Conservation (phyloP, 2,797 vertebrate species). For the Bradypus variegatus region DNA sequence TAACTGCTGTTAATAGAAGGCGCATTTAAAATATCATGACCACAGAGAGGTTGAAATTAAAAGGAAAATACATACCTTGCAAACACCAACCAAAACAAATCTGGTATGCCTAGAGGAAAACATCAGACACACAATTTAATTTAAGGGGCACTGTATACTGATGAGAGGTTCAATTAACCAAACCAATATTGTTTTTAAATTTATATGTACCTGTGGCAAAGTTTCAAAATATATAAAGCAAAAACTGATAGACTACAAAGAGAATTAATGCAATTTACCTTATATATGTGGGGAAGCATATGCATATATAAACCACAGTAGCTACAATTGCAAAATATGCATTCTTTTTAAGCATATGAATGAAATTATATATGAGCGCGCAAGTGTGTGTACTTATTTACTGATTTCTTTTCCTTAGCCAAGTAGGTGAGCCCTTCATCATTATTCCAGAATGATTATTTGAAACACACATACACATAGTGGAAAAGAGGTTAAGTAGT, state of each 20-base stretch:
- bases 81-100: constrained; percentile 15
- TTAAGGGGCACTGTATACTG: background rate
- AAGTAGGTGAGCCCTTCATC: background rate
- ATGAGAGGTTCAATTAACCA: background rate
- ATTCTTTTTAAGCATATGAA: constrained; percentile 23
- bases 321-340: background rate
- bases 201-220: background rate
- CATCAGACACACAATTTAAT: background rate
- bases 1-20: constrained; percentile 2
- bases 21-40: background rate
- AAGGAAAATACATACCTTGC: background rate
- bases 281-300: background rate
- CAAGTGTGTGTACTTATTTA: too few species aligned
- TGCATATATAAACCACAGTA: background rate
- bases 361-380: background rate
- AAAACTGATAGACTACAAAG: constrained; percentile 1
- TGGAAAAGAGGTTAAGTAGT: background rate
- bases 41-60: constrained; percentile 11
- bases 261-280: background rate
- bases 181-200: constrained; percentile 14
- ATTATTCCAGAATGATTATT: constrained; percentile 1
- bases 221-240: background rate
- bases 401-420: background rate
- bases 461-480: background rate
- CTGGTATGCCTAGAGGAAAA: background rate